phyloP scores from a whole-genome alignment of 2,113 vertebrate genomes.

The Mungos mungo region DNA sequence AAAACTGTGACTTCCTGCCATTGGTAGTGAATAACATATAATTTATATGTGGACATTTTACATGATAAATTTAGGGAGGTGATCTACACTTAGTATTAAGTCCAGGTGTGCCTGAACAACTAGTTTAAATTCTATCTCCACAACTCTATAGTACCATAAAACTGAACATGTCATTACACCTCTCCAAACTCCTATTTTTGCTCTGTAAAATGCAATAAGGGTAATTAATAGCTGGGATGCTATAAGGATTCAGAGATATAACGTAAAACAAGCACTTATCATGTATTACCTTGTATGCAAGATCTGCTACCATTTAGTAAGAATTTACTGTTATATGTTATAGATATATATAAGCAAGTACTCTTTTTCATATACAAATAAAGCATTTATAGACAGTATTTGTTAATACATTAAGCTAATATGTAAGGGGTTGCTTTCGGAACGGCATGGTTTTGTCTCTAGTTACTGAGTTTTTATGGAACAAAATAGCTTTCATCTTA shows the following conservation, averaged over 20 bases:
- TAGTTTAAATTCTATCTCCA: background rate
- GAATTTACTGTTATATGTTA: background rate
- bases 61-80: background rate
- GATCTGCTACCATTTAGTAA: background rate
- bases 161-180: rapidly evolving
- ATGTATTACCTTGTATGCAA: background rate
- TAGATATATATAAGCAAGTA: background rate
- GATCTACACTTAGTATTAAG: background rate
- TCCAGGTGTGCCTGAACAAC: background rate
- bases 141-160: background rate
- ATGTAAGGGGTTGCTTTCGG: slow-evolving; percentile 30
- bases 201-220: background rate
- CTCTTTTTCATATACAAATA: background rate
- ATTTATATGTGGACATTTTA: background rate
- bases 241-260: background rate
- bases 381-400: background rate
- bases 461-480: slow-evolving; percentile 70
- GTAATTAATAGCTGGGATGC: background rate
- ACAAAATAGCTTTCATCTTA: slow-evolving; percentile 77
- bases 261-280: background rate
- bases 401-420: slow-evolving; percentile 34
- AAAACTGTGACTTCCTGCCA: background rate
- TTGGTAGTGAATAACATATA: background rate
- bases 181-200: background rate
- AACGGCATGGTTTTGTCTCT: slow-evolving; percentile 53